Percentiles rank a stretch among this genome's conserved stretches.
phyloP scores from a whole-genome alignment of 2,797 vertebrate genomes.

The Sebastes steindachneri region DNA sequence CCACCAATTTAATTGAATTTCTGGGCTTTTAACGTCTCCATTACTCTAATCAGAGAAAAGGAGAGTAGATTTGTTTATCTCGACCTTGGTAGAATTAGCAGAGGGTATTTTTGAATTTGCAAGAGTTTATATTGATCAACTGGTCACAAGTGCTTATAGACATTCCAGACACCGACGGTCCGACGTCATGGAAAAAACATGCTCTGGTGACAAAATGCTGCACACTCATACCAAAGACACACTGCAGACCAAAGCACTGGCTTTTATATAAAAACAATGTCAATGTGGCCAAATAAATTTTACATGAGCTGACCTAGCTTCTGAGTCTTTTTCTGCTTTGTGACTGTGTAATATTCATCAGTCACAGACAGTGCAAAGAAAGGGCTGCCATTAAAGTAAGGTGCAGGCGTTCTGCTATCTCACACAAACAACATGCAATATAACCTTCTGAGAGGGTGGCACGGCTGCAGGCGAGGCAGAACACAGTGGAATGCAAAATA shows the following conservation, averaged over 20 bases:
- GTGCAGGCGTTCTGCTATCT: constrained; percentile 48
- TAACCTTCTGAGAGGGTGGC: constrained; percentile 74
- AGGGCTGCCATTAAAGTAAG: constrained; percentile 35
- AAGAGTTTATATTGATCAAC: constrained; percentile 61
- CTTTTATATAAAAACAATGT: constrained; percentile 27
- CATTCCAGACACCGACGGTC: constrained; percentile 42
- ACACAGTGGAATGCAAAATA: constrained; percentile 83
- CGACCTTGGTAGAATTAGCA: constrained; percentile 82
- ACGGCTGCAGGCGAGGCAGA: constrained; percentile 69
- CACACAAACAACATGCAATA: constrained; percentile 70
- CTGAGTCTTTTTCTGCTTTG: constrained; percentile 21
- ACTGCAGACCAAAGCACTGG: constrained; percentile 14
- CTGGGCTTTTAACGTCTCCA: constrained; percentile 85
- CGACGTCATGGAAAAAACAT: not conserved
- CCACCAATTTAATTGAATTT: constrained; percentile 86
- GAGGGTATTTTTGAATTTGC: constrained; percentile 59
- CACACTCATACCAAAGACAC: constrained; percentile 33
- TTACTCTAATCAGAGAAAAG: constrained; percentile 82
- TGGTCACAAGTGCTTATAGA: constrained; percentile 57
- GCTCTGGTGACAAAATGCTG: constrained; percentile 19
- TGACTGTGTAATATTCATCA: constrained; percentile 44
- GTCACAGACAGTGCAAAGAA: constrained; percentile 43
- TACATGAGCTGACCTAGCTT: constrained; percentile 25
- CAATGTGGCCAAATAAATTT: constrained; percentile 27
- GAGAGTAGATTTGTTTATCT: constrained; percentile 82